Evolutionary conservation across 2,113 vertebrate species (phyloP).

Genomic region (Spea bombifrons): DNA sequence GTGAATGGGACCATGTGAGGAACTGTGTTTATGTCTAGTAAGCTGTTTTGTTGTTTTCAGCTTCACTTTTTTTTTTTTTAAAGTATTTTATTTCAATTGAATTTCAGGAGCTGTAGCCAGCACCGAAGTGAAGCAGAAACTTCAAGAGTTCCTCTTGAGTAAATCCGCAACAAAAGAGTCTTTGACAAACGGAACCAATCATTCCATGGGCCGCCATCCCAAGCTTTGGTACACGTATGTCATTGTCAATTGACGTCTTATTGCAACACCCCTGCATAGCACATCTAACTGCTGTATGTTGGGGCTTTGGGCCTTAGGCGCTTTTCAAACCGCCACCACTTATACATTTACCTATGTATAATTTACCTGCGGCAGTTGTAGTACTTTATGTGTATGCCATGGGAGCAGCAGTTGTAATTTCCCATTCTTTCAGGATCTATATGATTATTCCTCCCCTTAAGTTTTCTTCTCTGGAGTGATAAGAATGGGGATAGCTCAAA

Average conservation of each 20-base stretch:
- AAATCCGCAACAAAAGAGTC: constrained; percentile 92
- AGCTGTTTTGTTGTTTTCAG: background rate
- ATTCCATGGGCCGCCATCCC: constrained; percentile 82
- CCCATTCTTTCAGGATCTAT: too few relatives aligned
- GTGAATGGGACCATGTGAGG: background rate
- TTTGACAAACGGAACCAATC: constrained; percentile 75
- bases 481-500: too few relatives aligned
- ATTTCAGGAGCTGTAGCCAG: constrained; percentile 92
- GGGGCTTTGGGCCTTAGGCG: background rate
- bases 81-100: constrained; percentile 30
- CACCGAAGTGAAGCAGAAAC: constrained; percentile 97
- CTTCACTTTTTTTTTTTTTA: background rate
- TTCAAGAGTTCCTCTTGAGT: constrained; percentile 97
- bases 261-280: background rate
- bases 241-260: constrained; percentile 6
- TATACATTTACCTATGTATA: too few relatives aligned
- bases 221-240: constrained; percentile 98
- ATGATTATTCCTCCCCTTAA: too few relatives aligned
- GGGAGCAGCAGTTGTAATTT: too few relatives aligned
- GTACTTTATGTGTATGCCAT: too few relatives aligned
- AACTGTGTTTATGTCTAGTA: constrained; percentile 14
- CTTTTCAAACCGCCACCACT: too few relatives aligned
- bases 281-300: background rate
- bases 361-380: too few relatives aligned
- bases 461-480: too few relatives aligned